A percentile compares a stretch with the other conserved stretches of the same genome.
Evolutionary conservation across 2,888 invertebrate species (phyloP).

Genomic region (Microctonus brassicae): DNA sequence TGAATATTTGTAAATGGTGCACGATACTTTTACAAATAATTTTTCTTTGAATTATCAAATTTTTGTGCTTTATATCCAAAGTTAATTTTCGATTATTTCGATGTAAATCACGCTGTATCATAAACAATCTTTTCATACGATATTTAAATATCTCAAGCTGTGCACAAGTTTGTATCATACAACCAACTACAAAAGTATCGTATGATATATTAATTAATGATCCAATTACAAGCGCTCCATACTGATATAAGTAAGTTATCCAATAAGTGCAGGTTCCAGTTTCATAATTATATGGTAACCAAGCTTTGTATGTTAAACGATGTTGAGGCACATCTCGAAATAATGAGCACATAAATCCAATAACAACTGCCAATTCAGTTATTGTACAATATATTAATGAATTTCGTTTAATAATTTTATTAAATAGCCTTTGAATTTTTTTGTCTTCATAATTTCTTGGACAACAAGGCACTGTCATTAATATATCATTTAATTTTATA

Average conservation of each 20-base stretch:
- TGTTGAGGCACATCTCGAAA: slow-evolving; percentile 23
- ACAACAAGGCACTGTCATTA: slow-evolving; percentile 10
- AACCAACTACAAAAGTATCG: slow-evolving; percentile 45
- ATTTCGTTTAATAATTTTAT: slow-evolving; percentile 9
- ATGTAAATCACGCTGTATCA: too few species aligned
- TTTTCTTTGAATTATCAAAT: background rate
- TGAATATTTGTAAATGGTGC: slow-evolving; percentile 29
- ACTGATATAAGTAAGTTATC: slow-evolving; percentile 34
- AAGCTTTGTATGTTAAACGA: slow-evolving; percentile 42
- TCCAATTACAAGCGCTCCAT: background rate
- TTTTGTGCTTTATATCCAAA: background rate
- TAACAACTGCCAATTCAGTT: slow-evolving; percentile 9
- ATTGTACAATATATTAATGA: slow-evolving; percentile 2
- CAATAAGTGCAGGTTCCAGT: slow-evolving; percentile 36
- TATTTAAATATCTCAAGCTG: slow-evolving; percentile 43
- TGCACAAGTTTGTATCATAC: slow-evolving; percentile 45
- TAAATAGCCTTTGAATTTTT: slow-evolving; percentile 1
- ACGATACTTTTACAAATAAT: slow-evolving; percentile 26
- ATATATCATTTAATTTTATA: background rate
- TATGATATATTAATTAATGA: slow-evolving; percentile 38
- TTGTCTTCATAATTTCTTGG: background rate
- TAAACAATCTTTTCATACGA: too few species aligned
- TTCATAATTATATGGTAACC: slow-evolving; percentile 46
- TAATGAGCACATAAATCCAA: slow-evolving; percentile 28
- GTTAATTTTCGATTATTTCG: background rate